Conservation (phyloP, 2,888 invertebrate genomes). For the Leptothorax acervorum region DNA sequence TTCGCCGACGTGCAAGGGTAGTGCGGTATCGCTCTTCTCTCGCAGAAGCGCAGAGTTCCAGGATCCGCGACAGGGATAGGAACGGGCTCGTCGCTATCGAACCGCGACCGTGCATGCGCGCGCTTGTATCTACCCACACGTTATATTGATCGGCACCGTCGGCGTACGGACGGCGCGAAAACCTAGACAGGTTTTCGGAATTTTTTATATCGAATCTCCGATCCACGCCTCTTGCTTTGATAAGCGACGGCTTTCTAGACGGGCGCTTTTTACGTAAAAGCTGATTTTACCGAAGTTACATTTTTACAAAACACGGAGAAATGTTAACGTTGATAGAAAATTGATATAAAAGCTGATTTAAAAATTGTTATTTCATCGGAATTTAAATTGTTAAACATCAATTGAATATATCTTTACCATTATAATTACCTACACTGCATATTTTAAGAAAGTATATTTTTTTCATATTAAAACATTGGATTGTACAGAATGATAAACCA, state of each 20-base stretch:
- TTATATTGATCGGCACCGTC: slow-evolving; percentile 65
- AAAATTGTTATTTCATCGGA: background rate
- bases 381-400: background rate
- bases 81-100: slow-evolving; percentile 64
- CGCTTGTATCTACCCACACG: slow-evolving; percentile 45
- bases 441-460: background rate
- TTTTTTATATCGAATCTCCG: slow-evolving; percentile 17
- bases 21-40: background rate
- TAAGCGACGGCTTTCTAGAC: background rate
- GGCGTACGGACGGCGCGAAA: slow-evolving; percentile 51
- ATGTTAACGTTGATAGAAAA: background rate
- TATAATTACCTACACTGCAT: background rate
- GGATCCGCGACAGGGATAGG: background rate
- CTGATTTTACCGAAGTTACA: background rate
- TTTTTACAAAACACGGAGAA: background rate
- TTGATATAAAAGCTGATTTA: background rate
- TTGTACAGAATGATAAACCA: background rate
- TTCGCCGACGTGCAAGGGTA: background rate
- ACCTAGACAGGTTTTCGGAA: background rate
- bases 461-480: background rate
- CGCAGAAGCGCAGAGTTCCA: background rate
- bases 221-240: background rate
- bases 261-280: background rate
- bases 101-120: slow-evolving; percentile 63
- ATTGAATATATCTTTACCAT: background rate